A percentile compares a stretch with the other conserved stretches of the same genome.
These are phyloP conservation scores for Drosophila merina DNA, from an alignment of 2,888 invertebrate genomes.

Conservation along the genomic window DNA sequence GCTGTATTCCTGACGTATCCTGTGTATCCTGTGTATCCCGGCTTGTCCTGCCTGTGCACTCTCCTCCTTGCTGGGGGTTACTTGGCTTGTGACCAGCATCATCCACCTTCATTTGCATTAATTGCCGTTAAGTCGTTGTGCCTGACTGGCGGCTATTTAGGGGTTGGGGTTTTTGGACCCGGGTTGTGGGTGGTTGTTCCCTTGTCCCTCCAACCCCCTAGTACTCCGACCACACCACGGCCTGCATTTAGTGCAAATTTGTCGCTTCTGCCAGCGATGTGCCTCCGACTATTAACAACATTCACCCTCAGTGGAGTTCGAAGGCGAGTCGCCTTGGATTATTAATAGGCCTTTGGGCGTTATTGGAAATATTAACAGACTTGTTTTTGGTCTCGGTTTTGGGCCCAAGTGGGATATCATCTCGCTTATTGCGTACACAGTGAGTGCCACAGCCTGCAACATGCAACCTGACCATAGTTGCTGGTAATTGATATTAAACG, in stretches of 20 bases:
- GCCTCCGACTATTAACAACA: slow-evolving; percentile 67
- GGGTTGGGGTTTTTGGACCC: slow-evolving; percentile 22
- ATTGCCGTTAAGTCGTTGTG: slow-evolving; percentile 71
- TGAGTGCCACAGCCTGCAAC: background rate
- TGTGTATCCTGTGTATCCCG: background rate
- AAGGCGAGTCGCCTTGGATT: slow-evolving; percentile 24
- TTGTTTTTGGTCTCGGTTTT: slow-evolving; percentile 46
- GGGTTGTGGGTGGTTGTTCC: background rate
- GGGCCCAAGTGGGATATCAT: slow-evolving; percentile 6
- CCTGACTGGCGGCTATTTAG: slow-evolving; percentile 50
- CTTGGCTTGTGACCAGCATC: slow-evolving; percentile 38
- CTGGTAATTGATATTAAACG: slow-evolving; percentile 66
- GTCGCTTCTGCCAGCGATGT: slow-evolving; percentile 52
- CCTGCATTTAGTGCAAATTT: slow-evolving; percentile 69
- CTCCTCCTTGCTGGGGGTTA: slow-evolving; percentile 1
- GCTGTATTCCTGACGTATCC: too few relatives aligned
- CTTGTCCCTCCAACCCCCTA: background rate
- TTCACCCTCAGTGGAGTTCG: slow-evolving; percentile 18
- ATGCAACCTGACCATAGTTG: slow-evolving; percentile 14
- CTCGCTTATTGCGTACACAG: slow-evolving; percentile 7
- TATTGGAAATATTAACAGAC: slow-evolving; percentile 73
- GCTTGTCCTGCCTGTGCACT: background rate
- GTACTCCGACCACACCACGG: slow-evolving; percentile 13
- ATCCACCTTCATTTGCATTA: slow-evolving; percentile 76
- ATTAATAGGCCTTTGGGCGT: slow-evolving; percentile 64